Conservation (phyloP, 2,888 invertebrate species). For the Priocnemis perturbator region DNA sequence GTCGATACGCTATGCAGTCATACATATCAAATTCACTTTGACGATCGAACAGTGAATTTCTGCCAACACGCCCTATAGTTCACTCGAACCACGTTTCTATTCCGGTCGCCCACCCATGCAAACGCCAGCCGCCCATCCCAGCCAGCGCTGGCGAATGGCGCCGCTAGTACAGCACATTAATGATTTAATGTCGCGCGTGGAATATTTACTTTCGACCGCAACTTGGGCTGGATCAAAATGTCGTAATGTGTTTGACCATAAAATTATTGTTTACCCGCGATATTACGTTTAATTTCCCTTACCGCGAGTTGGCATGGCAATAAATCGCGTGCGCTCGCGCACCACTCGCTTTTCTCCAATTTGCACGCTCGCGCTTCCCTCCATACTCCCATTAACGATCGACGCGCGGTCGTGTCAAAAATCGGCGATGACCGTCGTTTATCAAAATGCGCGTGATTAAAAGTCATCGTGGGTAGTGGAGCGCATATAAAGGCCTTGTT, state of each 20-base stretch:
- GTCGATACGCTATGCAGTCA: conserved; percentile 11
- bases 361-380: conserved; percentile 10
- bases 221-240: conserved; percentile 47
- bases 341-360: conserved; percentile 11
- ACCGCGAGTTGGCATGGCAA: conserved; percentile 20
- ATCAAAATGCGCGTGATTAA: conserved; percentile 22
- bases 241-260: conserved; percentile 37
- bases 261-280: conserved; percentile 45
- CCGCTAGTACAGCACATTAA: conserved; percentile 45
- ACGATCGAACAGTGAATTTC: conserved; percentile 41
- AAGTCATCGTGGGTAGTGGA: conserved; percentile 6
- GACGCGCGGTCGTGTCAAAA: conserved; percentile 9
- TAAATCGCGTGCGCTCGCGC: conserved; percentile 29
- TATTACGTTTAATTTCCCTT: conserved; percentile 46
- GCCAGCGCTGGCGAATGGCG: conserved; percentile 22
- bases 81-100: conserved; percentile 38
- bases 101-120: conserved; percentile 4
- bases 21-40: conserved; percentile 51
- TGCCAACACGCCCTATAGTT: conserved; percentile 40
- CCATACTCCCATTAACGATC: conserved; percentile 23
- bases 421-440: conserved; percentile 6
- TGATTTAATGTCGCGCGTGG: conserved; percentile 39
- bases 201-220: conserved; percentile 52
- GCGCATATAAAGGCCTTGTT: too few relatives aligned
- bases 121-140: too few relatives aligned